phyloP scores from a whole-genome alignment of 2,797 vertebrate genomes.

The Pangasius macronema region DNA sequence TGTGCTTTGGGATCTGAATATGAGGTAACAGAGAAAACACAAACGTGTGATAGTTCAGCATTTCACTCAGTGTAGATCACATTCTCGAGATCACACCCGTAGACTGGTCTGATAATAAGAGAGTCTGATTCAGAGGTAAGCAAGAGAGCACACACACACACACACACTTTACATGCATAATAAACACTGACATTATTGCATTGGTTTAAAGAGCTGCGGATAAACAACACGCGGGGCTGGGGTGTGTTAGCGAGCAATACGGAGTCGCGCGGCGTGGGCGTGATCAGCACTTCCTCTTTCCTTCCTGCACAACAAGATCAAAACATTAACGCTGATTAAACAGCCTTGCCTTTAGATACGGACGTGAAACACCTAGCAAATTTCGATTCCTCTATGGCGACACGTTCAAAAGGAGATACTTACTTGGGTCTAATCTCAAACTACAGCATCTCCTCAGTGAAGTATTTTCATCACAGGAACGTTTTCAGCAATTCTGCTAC shows the following conservation, averaged over 20 bases:
- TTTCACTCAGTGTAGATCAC: not conserved
- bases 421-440: too few relatives aligned
- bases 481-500: too few relatives aligned
- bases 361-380: too few relatives aligned
- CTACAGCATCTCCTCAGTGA: too few relatives aligned
- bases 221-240: constrained; percentile 17
- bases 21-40: constrained; percentile 44
- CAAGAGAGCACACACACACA: not conserved
- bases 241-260: not conserved
- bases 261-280: not conserved
- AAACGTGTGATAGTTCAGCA: not conserved
- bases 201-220: constrained; percentile 18
- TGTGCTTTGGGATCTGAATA: constrained; percentile 39
- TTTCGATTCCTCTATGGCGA: too few relatives aligned
- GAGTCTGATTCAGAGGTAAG: not conserved
- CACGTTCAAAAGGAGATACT: too few relatives aligned
- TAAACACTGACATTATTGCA: constrained; percentile 39
- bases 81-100: not conserved
- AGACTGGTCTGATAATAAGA: not conserved
- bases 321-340: not conserved
- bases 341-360: not conserved
- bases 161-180: not conserved
- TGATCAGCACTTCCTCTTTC: constrained; percentile 7
- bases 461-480: too few relatives aligned
- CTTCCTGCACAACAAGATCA: not conserved